Evolutionary conservation across 37 sponge, comb jelly and placozoan genomes (phyloP), one percentile per base, ranked within the genome.

Genomic region (Petrosia ficiformis): DNA sequence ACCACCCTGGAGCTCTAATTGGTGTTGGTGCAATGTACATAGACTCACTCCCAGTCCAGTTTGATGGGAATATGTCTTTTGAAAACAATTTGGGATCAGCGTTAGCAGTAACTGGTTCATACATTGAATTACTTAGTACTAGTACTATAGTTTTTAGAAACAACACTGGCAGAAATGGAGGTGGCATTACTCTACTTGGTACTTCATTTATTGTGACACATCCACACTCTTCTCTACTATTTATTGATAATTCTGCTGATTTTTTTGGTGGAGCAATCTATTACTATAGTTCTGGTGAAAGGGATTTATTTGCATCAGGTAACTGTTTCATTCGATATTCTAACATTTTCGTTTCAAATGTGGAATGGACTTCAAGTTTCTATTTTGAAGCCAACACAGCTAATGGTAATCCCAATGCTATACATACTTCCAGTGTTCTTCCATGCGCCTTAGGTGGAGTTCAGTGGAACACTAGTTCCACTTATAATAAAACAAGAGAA

Each of bases 201-300:
- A 68, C 32, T 25, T 68, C 77, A 8, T 81, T 71, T 65, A 39
- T 87, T 40, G 35, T 77, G 0, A 65, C 68, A 32, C 44, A 57
- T 32, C 14, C 21, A 1, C 38, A 65, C 8, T 31, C 82, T 0
- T 33, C 11, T 6, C 16, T 87, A 19, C 8, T 63, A 11, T 87
- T 87, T 30, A 22, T 1, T 0, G 31, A 72, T 22, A 87, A 87
- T 39, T 24, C n/a, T 4, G 88, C 70, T 3, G 44, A 43, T 16
- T 21, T 32, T 14, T 42, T 64, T 11, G 88, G 88, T 41, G 82
- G 88, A 1, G 88, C 88, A 2, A 74, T 87, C 19, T 87, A 87
- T 71, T 37, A 74, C 10, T 66, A 77, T 2, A 56, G 69, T 6
- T 71, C 82, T 1, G 79, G 82, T 11, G 77, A 78, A 22, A 60